Evolutionary conservation across 2,113 vertebrate species (phyloP).

Genomic region (Myrmecobius fasciatus): DNA sequence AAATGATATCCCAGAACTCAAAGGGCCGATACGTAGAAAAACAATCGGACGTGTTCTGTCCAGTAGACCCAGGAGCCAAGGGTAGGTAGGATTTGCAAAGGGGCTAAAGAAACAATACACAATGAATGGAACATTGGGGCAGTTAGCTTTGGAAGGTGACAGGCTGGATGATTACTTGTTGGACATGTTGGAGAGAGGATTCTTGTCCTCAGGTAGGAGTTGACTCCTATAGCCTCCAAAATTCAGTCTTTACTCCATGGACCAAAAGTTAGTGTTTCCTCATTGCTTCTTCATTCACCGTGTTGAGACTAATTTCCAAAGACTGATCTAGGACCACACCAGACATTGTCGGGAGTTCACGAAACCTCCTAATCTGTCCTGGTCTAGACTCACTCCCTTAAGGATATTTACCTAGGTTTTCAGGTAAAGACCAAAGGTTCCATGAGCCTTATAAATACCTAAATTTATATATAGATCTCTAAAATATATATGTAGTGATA

Average conservation of each 20-base stretch:
- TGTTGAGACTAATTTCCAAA: not conserved
- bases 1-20: not conserved
- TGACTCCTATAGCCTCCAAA: not conserved
- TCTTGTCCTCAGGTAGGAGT: not conserved
- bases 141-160: not conserved
- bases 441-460: not conserved
- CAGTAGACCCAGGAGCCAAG: not conserved
- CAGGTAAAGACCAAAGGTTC: not conserved
- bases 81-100: not conserved
- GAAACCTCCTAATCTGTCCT: not conserved
- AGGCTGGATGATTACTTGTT: not conserved
- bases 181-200: not conserved
- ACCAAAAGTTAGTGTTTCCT: not conserved
- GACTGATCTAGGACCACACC: not conserved
- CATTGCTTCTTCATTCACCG: not conserved
- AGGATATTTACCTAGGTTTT: not conserved
- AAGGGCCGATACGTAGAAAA: not conserved
- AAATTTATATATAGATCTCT: too few relatives aligned
- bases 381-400: not conserved
- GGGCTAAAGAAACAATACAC: not conserved
- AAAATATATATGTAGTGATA: too few relatives aligned
- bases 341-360: not conserved
- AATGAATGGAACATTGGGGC: not conserved
- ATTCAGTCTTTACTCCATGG: not conserved
- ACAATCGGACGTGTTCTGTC: not conserved